Conservation (phyloP, 1,140 invertebrate species). For the Glomeris maerens region DNA sequence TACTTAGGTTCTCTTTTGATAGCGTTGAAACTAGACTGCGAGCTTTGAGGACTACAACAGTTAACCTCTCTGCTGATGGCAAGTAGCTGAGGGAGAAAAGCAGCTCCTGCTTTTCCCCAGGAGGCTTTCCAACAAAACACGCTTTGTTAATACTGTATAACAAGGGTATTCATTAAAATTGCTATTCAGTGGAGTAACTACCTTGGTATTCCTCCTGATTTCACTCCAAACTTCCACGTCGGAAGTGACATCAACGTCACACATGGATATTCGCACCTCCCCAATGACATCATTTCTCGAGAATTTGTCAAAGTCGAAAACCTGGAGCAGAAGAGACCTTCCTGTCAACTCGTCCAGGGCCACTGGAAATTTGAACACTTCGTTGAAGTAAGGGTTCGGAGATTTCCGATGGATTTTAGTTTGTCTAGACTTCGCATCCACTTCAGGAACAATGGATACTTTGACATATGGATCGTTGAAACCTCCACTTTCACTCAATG, state of each 20-base stretch:
- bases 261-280: constrained; percentile 51
- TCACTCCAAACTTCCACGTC: constrained; percentile 64
- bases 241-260: constrained; percentile 50
- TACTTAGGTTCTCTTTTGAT: constrained; percentile 6
- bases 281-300: constrained; percentile 64
- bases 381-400: constrained; percentile 62
- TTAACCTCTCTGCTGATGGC: constrained; percentile 68
- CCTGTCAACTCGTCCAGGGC: constrained; percentile 60
- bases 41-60: constrained; percentile 66
- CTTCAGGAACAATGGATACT: constrained; percentile 55
- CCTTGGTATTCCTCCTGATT: constrained; percentile 51
- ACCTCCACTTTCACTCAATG: constrained; percentile 60
- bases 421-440: constrained; percentile 66
- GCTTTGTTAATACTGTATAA: background rate
- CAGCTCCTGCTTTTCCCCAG: constrained; percentile 62
- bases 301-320: constrained; percentile 54
- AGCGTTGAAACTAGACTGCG: constrained; percentile 54
- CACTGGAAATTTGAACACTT: constrained; percentile 71
- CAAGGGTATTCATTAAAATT: background rate
- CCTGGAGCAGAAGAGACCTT: constrained; percentile 51
- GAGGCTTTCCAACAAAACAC: constrained; percentile 34
- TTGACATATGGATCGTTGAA: constrained; percentile 77
- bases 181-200: constrained; percentile 10
- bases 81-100: constrained; percentile 68
- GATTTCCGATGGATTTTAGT: constrained; percentile 51